A percentile compares a stretch with the other conserved stretches of the same genome.
Conservation (phyloP, 2,888 invertebrate genomes). For the Druceiella hillmani region DNA sequence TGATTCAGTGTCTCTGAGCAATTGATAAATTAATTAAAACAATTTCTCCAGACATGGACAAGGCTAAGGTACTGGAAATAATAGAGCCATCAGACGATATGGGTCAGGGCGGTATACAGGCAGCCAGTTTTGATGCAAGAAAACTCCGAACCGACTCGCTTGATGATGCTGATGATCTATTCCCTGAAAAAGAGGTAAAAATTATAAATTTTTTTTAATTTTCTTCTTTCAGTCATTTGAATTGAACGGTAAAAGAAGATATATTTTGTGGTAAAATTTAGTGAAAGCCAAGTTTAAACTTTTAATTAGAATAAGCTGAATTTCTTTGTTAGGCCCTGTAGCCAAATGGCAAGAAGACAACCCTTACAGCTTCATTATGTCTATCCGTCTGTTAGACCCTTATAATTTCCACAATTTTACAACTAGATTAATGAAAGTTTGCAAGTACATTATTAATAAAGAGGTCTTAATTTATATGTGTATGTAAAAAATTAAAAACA, state of each 20-base stretch:
- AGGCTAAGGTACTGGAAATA: conserved; percentile 49
- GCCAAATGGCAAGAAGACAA: too few species aligned
- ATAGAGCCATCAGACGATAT: conserved; percentile 46
- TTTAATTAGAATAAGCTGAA: conserved; percentile 14
- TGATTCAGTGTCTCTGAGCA: too few species aligned
- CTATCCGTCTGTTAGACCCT: too few species aligned
- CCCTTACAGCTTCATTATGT: too few species aligned
- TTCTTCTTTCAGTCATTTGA: conserved; percentile 33
- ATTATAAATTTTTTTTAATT: conserved; percentile 2
- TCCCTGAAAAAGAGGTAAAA: conserved; percentile 47
- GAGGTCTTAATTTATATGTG: too few species aligned
- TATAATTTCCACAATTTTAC: too few species aligned
- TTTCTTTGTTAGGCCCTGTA: too few species aligned
- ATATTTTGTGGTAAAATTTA: conserved; percentile 34
- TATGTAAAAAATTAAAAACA: too few species aligned
- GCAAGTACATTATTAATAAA: too few species aligned
- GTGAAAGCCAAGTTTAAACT: conserved; percentile 28
- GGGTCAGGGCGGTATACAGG: conserved; percentile 35
- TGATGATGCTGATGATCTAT: conserved; percentile 47
- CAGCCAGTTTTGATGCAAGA: conserved; percentile 42
- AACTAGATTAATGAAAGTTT: too few species aligned
- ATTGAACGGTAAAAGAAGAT: conserved; percentile 40
- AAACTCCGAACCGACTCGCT: conserved; percentile 48
- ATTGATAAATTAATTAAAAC: conserved; percentile 1
- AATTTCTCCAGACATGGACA: conserved; percentile 43